Conservation (phyloP, 2,888 invertebrate species). For the Alloplasta piceator region DNA sequence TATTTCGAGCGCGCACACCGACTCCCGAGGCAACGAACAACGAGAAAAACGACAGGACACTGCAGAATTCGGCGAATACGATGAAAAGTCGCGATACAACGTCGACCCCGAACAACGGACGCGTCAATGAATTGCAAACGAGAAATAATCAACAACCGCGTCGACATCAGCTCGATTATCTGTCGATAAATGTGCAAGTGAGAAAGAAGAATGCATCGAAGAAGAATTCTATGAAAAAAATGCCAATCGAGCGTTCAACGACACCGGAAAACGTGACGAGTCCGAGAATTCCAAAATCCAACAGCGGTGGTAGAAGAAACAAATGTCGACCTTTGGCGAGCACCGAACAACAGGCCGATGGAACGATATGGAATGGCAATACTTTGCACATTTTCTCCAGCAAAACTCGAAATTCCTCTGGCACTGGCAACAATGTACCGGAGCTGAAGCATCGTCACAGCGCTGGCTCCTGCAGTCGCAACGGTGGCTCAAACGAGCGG, state of each 20-base stretch:
- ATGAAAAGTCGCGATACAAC: background rate
- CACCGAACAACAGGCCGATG: conserved; percentile 72
- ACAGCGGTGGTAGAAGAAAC: conserved; percentile 85
- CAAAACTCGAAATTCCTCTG: conserved; percentile 83
- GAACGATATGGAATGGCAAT: conserved; percentile 88
- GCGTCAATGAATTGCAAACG: background rate
- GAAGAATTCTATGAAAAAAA: conserved; percentile 35
- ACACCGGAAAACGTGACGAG: conserved; percentile 84
- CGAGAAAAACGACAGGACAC: conserved; percentile 81
- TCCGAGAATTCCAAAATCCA: conserved; percentile 86
- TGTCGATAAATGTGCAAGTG: conserved; percentile 87
- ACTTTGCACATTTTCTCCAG: conserved; percentile 87
- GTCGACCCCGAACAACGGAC: conserved; percentile 17
- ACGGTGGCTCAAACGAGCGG: conserved; percentile 75
- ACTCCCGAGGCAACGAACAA: conserved; percentile 85
- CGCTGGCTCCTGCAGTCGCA: conserved; percentile 60
- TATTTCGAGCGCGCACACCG: conserved; percentile 74
- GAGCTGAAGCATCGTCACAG: conserved; percentile 39
- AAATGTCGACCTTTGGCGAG: conserved; percentile 84
- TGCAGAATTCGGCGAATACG: background rate
- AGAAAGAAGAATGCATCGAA: conserved; percentile 83
- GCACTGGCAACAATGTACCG: conserved; percentile 26
- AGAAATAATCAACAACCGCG: conserved; percentile 74
- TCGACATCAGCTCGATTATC: conserved; percentile 90
- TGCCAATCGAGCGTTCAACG: conserved; percentile 57